Evolutionary conservation across 2,888 invertebrate genomes (phyloP), one percentile per base, ranked within the genome.

Genomic region (Cenopis cana): DNA sequence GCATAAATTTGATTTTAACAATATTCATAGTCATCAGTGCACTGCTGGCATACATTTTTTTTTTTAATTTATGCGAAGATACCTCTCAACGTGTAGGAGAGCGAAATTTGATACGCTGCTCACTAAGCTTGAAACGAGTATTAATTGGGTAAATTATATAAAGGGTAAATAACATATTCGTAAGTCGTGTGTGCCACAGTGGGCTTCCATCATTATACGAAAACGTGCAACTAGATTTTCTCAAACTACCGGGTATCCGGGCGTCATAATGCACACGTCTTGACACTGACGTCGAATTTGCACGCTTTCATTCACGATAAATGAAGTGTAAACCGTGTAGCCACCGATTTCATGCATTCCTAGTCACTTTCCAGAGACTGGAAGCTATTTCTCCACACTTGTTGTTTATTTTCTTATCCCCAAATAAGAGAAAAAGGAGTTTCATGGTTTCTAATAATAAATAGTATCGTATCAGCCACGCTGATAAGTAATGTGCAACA

Each of bases 221-320:
- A 18, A 17, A 57, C 57, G 11, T 57, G 20, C 20, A 36, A 41
- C 14, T 10, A 20, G 20, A 20, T 17, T 33, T n/a, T 10, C 20
- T 60, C 41, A 54, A 60, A 29, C 68, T 55, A 46, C 61, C 54
- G 36, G 46, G 18, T 60, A 49, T 33, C 38, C 50, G 46, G 11
- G 12, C 18, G 11, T 12, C 57, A 54, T 70, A 65, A 65, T 52
- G 59, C 46, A 52, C 68, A 66, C 61, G 65, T 67, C 74, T 71
- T 67, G 69, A 65, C 70, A 67, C 73, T 68, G 68, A 71, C 62
- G 41, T 59, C 46, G 65, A 73, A 75, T 84, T 74, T 83, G 82
- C 85, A 87, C 85, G 88, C 87, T 87, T 86, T 87, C 86, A 76
- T 83, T 83, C 81, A 76, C 72, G 64, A 54, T 74, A 83, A 86